Evolutionary conservation across 2,113 vertebrate genomes (phyloP), one percentile per base, ranked within the genome.

Genomic region (Spilogale gracilis): DNA sequence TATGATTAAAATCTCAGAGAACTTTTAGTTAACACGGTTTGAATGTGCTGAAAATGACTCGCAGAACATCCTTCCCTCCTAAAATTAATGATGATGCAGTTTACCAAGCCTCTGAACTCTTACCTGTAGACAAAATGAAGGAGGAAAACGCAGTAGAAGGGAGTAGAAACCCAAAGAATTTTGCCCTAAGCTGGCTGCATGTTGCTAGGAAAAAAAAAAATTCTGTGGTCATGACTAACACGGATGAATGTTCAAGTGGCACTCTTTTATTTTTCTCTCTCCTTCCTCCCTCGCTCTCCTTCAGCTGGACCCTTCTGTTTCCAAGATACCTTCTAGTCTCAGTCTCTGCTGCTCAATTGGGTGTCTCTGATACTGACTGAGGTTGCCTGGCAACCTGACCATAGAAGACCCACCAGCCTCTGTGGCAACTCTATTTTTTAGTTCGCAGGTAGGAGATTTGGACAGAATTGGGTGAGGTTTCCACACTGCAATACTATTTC

Each of bases 321-420:
- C 86, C 94, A 96, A 98, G 98, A 96, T 97, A 97, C 89, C 89
- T 94, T 89, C 95, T 73, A 98, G 97, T 87, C 61, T 98, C 97
- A 89, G 95, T 83, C 91, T 96, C 93, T 73, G 54, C 96, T 97
- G 97, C 48, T 12, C 96, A 90, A 88, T 2, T 89, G 96, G 95
- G n/a, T 91, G 9, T 93, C 43, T 89, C 90, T 97, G 96, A 95
- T 97, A 94, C 95, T 90, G 23, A 52, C 96, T 95, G 95, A 3
- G 0, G 98, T 97, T 99, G 98, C 98, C 87, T 98, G 95, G 98
- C 98, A 98, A 98, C 98, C 0, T n/a, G 76, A 96, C 76, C 45
- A 88, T 23, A 91, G 83, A 95, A 90, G 89, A 97, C 85, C 98
- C 61, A 86, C n/a, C 78, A 96, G 94, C 71, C 79, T 97, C 86